Percentiles rank a stretch among this genome's conserved stretches.
These are phyloP conservation scores for Drosophila histrio DNA, from an alignment of 2,888 invertebrate species.

Conservation along the genomic window DNA sequence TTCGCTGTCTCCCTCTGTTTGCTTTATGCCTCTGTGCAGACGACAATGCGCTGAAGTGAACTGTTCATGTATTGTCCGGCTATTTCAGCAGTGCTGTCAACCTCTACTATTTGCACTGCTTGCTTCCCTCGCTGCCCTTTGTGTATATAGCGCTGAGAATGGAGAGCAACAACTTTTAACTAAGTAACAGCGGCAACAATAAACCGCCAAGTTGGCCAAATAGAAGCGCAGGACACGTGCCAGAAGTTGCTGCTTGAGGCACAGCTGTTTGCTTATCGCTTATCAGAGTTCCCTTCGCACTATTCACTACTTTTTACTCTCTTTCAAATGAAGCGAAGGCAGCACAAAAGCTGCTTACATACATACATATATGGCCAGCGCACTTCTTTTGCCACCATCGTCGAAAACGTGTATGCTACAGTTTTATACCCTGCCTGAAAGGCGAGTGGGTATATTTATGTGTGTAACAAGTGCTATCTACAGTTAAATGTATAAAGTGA, in stretches of 20 bases:
- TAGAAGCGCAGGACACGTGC: conserved; percentile 52
- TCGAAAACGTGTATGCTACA: conserved; percentile 21
- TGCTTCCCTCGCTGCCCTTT: not conserved
- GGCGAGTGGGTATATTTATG: not conserved
- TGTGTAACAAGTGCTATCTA: not conserved
- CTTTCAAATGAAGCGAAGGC: conserved; percentile 63
- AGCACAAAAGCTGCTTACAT: conserved; percentile 71
- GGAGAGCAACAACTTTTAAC: conserved; percentile 43
- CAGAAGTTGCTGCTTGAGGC: conserved; percentile 35
- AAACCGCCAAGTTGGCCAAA: conserved; percentile 53
- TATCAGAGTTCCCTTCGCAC: conserved; percentile 17
- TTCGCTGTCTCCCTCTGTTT: not conserved
- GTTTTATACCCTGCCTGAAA: not conserved
- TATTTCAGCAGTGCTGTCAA: conserved; percentile 42
- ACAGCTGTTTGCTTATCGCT: conserved; percentile 60
- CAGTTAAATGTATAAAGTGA: not conserved
- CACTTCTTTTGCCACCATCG: conserved; percentile 21
- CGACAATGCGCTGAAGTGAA: conserved; percentile 24
- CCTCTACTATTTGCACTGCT: not conserved
- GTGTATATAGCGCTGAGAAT: not conserved
- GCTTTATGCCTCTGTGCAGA: conserved; percentile 9
- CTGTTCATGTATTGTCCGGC: conserved; percentile 41
- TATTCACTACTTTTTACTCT: conserved; percentile 2
- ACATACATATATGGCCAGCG: conserved; percentile 44
- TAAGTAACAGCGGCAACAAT: conserved; percentile 56